Evolutionary conservation across 2,888 invertebrate species (phyloP).

Genomic region (Stenodera caucasica): DNA sequence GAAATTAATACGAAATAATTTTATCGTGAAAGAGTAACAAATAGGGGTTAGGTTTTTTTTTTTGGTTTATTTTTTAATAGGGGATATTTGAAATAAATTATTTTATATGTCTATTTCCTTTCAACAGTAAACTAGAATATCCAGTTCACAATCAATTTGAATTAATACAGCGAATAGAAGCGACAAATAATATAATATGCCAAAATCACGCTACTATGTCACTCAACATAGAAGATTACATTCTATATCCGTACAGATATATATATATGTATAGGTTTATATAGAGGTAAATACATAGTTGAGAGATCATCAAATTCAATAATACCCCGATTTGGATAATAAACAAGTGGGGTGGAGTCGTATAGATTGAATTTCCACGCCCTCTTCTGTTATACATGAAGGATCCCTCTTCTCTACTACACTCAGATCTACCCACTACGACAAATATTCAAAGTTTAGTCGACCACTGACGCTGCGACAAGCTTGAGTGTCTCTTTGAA

Average conservation of each 20-base stretch:
- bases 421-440: constrained; percentile 14
- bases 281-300: constrained; percentile 16
- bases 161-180: constrained; percentile 46
- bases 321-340: constrained; percentile 43
- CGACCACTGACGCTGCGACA: constrained; percentile 32
- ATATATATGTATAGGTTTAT: constrained; percentile 28
- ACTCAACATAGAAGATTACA: constrained; percentile 29
- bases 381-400: constrained; percentile 30
- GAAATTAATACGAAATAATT: background rate
- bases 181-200: constrained; percentile 52
- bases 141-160: constrained; percentile 42
- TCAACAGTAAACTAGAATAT: background rate
- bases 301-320: constrained; percentile 44
- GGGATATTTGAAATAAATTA: too few species aligned
- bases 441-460: constrained; percentile 35
- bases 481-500: constrained; percentile 28
- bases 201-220: constrained; percentile 46
- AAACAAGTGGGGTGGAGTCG: constrained; percentile 44
- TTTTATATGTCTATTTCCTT: too few species aligned
- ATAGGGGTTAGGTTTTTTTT: constrained; percentile 1
- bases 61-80: constrained; percentile 4
- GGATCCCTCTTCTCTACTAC: constrained; percentile 36
- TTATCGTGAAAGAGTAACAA: background rate
- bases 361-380: constrained; percentile 30
- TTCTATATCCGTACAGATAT: background rate